Conservation (phyloP, 2,888 invertebrate species). For the Dichetophora obliterata region DNA sequence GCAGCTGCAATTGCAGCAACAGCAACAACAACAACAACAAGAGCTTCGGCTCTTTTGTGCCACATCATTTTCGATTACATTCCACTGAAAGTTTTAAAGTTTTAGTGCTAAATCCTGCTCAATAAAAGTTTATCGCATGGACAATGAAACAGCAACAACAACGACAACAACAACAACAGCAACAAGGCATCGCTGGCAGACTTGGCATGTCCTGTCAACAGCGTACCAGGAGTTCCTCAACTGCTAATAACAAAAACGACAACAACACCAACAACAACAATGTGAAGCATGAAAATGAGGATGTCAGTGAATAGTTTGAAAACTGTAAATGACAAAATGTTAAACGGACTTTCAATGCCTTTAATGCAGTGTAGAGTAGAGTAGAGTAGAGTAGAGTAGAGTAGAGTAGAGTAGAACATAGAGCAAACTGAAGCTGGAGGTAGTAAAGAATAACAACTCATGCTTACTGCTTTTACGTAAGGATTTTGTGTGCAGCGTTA, state of each 20-base stretch:
- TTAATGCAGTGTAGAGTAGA: background rate
- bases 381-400: background rate
- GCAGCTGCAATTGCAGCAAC: background rate
- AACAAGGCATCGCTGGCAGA: background rate
- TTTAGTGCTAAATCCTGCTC: slow-evolving; percentile 42
- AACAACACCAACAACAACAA: slow-evolving; percentile 39
- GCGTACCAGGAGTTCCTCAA: slow-evolving; percentile 4
- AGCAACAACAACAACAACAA: background rate
- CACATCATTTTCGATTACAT: slow-evolving; percentile 64
- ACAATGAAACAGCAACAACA: slow-evolving; percentile 49
- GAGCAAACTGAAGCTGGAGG: background rate
- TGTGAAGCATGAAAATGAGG: slow-evolving; percentile 21
- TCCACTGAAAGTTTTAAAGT: slow-evolving; percentile 35
- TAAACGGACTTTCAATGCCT: slow-evolving; percentile 62
- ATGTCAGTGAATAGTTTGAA: slow-evolving; percentile 58
- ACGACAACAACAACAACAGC: background rate
- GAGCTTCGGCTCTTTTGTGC: slow-evolving; percentile 18
- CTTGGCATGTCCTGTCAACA: slow-evolving; percentile 17
- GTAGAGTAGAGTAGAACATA: background rate
- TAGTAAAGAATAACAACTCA: background rate
- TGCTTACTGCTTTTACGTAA: background rate
- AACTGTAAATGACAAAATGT: slow-evolving; percentile 68
- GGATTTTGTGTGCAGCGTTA: background rate
- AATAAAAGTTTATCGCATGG: slow-evolving; percentile 67
- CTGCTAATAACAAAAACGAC: slow-evolving; percentile 23